Base-by-base conservation (phyloP, 2,797 vertebrate genomes). In the Parotocinclus haroldoi region DNA sequence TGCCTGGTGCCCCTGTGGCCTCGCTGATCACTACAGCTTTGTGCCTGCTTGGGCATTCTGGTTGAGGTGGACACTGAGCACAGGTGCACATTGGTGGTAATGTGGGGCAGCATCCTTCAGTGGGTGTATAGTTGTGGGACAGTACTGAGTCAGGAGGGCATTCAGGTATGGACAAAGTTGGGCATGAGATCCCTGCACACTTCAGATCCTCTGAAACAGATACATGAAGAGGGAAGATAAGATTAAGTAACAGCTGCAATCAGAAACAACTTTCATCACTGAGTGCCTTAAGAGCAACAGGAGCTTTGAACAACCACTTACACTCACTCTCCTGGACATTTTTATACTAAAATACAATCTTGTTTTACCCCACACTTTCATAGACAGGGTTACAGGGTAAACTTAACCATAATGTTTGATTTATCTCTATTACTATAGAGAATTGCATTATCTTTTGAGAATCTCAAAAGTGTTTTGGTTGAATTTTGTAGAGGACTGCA, bases 111-210 rank as follows among this genome's bases (percentile, higher is more conserved):
- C 91, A 92, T 9, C 78, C 84, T 54, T 78, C 78, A 73, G 89
- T 86, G 63, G 84, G 85, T 0, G 83, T 87, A 84, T 87, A 88
- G 64, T 84, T 88, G 73, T 78, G 85, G 65, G 84, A 88, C 76
- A 88, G 81, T 27, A 87, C 80, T 0, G 90, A 91, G 63, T 85
- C 89, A 27, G 77, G 55, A 0, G 90, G 90, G 78, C 91, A 92
- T 49, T 83, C 80, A 36, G 87, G 83, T 38, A 74, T 65, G 6
- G 78, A 75, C 42, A 83, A 77, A 9, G 63, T 12, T 0, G 87
- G 81, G 49, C 91, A 92, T 0, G 58, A 86, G 69, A 88, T 79
- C 9, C 81, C 84, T 0, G 85, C 79, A 71, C 91, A 92, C 78
- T 76, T 87, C 73, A 87, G 83, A 71, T 84, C 81, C 49, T 84